Conservation (phyloP, 2,113 vertebrate species). For the Ancistrus triradiatus region DNA sequence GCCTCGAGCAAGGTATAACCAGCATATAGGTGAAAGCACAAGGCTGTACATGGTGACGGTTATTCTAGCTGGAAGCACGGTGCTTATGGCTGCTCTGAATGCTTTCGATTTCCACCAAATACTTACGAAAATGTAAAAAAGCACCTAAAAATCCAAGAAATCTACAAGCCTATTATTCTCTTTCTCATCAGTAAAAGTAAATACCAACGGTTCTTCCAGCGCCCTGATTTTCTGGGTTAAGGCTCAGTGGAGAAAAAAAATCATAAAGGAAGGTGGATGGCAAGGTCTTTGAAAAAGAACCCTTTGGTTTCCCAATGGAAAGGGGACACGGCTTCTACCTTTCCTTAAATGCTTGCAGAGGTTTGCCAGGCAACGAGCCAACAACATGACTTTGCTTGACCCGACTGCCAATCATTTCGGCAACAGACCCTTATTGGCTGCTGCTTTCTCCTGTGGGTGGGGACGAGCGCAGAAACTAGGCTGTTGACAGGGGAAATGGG, state of each 20-base stretch:
- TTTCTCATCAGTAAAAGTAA: neutral
- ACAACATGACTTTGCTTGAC: conserved; percentile 88
- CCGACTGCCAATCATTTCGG: conserved; percentile 92
- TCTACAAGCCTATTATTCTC: too few relatives aligned
- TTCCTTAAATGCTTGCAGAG: conserved; percentile 83
- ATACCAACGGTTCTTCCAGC: neutral
- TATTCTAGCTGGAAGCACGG: conserved; percentile 26
- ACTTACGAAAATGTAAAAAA: too few relatives aligned
- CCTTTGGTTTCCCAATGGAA: conserved; percentile 74
- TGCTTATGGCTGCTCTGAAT: too few relatives aligned
- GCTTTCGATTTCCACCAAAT: too few relatives aligned
- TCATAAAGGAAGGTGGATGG: conserved; percentile 62
- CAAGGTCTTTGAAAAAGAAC: conserved; percentile 65
- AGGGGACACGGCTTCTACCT: conserved; percentile 37
- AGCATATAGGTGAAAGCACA: conserved; percentile 74
- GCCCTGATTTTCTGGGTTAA: conserved; percentile 21
- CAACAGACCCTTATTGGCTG: conserved; percentile 85
- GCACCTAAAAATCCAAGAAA: too few relatives aligned
- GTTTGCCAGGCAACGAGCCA: conserved; percentile 82
- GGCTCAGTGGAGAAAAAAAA: conserved; percentile 28
- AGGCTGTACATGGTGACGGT: conserved; percentile 36
- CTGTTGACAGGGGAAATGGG: conserved; percentile 46
- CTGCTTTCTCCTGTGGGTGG: conserved; percentile 76
- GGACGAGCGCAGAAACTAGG: conserved; percentile 36
- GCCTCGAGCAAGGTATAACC: conserved; percentile 72